phyloP scores from a whole-genome alignment of 1,140 invertebrate species.

The Habropoda laboriosa region DNA sequence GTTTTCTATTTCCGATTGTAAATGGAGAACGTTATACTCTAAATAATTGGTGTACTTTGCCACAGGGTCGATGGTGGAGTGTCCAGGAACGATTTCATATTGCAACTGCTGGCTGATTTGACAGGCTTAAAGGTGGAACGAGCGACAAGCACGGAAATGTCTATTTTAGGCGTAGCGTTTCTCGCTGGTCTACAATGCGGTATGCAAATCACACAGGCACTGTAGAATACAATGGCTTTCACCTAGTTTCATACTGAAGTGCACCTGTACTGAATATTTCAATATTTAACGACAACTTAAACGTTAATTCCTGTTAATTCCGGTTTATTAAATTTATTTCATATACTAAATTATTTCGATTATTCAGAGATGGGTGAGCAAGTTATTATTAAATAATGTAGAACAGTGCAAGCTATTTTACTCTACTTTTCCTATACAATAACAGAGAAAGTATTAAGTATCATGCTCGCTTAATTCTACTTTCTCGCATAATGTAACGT shows the following conservation, averaged over 20 bases:
- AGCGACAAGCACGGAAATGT: constrained; percentile 86
- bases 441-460: not conserved
- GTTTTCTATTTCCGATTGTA: too few relatives aligned
- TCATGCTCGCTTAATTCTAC: not conserved
- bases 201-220: constrained; percentile 69
- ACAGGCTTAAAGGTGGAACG: constrained; percentile 89
- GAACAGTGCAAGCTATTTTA: not conserved
- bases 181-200: constrained; percentile 91
- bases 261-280: too few relatives aligned
- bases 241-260: too few relatives aligned
- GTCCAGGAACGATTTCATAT: constrained; percentile 93
- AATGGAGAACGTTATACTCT: too few relatives aligned
- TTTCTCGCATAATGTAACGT: not conserved
- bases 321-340: not conserved
- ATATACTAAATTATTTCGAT: too few relatives aligned
- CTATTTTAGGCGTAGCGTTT: constrained; percentile 90
- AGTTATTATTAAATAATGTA: not conserved
- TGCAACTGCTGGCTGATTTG: constrained; percentile 93
- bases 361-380: not conserved
- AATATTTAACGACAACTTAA: not conserved
- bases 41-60: not conserved
- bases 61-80: constrained; percentile 96
- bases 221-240: too few relatives aligned
- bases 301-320: not conserved
- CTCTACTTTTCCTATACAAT: not conserved